Conservation (phyloP, 2,888 invertebrate genomes). For the Esperia sulphurella region DNA sequence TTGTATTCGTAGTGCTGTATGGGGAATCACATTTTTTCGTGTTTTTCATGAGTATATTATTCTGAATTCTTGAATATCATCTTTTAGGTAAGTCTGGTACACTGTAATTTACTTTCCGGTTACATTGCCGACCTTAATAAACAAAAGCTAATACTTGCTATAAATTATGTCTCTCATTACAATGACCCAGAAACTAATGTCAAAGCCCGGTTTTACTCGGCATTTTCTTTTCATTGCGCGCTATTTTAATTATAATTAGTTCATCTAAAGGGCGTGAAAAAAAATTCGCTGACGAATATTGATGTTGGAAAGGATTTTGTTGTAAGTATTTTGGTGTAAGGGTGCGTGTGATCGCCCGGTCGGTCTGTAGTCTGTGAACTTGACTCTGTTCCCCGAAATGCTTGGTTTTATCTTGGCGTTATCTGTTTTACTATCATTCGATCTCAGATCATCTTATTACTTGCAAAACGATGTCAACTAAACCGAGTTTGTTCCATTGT, state of each 20-base stretch:
- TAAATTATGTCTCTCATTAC: slow-evolving; percentile 51
- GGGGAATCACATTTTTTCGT: slow-evolving; percentile 74
- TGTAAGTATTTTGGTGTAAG: not conserved
- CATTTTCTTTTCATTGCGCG: slow-evolving; percentile 47
- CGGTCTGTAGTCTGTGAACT: slow-evolving; percentile 13
- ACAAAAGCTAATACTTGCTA: slow-evolving; percentile 37
- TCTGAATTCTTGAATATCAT: slow-evolving; percentile 64
- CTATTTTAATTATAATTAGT: slow-evolving; percentile 30
- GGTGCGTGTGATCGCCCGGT: slow-evolving; percentile 24
- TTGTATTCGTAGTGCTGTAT: slow-evolving; percentile 79
- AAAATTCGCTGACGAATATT: not conserved
- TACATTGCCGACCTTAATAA: slow-evolving; percentile 20
- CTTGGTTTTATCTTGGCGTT: slow-evolving; percentile 60
- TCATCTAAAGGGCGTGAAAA: slow-evolving; percentile 10
- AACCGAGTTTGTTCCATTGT: slow-evolving; percentile 29
- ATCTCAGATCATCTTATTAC: slow-evolving; percentile 51
- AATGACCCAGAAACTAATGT: slow-evolving; percentile 72
- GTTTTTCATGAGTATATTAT: slow-evolving; percentile 73
- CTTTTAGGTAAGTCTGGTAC: slow-evolving; percentile 63
- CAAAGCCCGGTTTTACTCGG: slow-evolving; percentile 69
- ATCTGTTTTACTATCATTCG: slow-evolving; percentile 59
- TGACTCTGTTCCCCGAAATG: slow-evolving; percentile 28
- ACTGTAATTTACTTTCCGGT: slow-evolving; percentile 17
- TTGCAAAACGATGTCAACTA: slow-evolving; percentile 29
- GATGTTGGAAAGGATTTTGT: not conserved